These are phyloP conservation scores for Isaurus tuberculatus DNA, from an alignment of 92 coral and sea anemone species.

Conservation along the genomic window DNA sequence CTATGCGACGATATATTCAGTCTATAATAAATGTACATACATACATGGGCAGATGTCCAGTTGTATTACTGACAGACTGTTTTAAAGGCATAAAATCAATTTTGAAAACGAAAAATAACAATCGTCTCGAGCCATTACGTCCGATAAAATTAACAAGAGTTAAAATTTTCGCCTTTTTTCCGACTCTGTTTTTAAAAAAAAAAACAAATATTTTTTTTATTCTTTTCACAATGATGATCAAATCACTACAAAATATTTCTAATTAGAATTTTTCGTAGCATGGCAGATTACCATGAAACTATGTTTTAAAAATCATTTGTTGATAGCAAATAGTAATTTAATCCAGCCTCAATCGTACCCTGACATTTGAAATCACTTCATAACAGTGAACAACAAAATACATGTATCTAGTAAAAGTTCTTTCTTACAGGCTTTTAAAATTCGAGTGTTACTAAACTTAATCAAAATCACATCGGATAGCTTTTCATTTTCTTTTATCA, in stretches of 20 bases:
- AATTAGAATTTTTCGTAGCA: constrained; percentile 39
- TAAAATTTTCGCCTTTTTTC: not conserved
- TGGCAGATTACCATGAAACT: constrained; percentile 35
- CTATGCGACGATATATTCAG: not conserved
- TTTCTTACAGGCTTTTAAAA: too few relatives aligned
- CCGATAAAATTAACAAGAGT: constrained; percentile 1
- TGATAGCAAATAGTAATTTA: not conserved
- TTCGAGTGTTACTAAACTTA: too few relatives aligned
- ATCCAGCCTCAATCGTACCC: too few relatives aligned
- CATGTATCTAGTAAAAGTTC: too few relatives aligned
- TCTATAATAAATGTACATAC: not conserved
- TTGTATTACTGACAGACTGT: not conserved
- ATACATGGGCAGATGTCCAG: not conserved
- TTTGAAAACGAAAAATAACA: not conserved
- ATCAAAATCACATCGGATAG: too few relatives aligned
- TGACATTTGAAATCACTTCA: too few relatives aligned
- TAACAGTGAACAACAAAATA: too few relatives aligned
- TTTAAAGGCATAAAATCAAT: constrained; percentile 7
- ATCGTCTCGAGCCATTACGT: not conserved
- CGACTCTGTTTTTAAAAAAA: not conserved
- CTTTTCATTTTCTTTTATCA: too few relatives aligned
- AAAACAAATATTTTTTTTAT: not conserved
- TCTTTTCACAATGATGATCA: not conserved
- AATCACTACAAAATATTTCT: not conserved
- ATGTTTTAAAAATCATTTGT: not conserved